Base-by-base conservation (phyloP, 1,140 invertebrate genomes). In the Polypedilum pembai region DNA sequence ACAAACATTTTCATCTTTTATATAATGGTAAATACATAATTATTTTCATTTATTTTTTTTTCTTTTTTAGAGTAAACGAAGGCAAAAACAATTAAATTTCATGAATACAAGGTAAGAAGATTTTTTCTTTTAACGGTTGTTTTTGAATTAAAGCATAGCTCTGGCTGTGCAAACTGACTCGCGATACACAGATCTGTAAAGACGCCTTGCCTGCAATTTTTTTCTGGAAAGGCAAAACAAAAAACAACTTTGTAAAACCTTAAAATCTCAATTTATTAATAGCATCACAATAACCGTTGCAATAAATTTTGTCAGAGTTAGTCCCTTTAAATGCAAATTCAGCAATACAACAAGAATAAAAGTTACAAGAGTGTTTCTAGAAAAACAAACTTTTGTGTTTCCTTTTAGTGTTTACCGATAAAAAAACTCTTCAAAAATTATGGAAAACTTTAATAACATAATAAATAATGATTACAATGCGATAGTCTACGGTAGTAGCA, bases 391-490 rank as follows among this genome's bases (percentile, higher is more conserved):
- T 21, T 69, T 69, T 69, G 65, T 69, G 65, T 69, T 69, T 56
- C 17, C 8, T 69, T 69, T 69, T 69, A 69, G 65, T 69, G 65
- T 69, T 69, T 69, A 20, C 20, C 20, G 17, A n/a, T n/a, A n/a
- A 20, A 18, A 69, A 69, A 18, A 18, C 5, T 21, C 17, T 18
- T 20, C 65, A 20, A 21, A 7, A 69, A 69, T 2, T 3, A 69
- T 69, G 65, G 65, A 69, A 21, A 69, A 69, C 17, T 69, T 20
- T 20, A 69, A 69, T 69, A 69, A 69, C 18, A 69, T 69, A 18
- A 69, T 69, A 21, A 69, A 69, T 10, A 69, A 69, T 69, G 65
- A 69, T 3, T 69, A 69, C 10, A 69, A 69, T 21, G 65, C 65
- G 18, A 69, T 69, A 18, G 65, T 69, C 20, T 69, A 69, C 17